Evolutionary conservation across 2,113 vertebrate genomes (phyloP).

Genomic region (Hippocampus mohnikei): DNA sequence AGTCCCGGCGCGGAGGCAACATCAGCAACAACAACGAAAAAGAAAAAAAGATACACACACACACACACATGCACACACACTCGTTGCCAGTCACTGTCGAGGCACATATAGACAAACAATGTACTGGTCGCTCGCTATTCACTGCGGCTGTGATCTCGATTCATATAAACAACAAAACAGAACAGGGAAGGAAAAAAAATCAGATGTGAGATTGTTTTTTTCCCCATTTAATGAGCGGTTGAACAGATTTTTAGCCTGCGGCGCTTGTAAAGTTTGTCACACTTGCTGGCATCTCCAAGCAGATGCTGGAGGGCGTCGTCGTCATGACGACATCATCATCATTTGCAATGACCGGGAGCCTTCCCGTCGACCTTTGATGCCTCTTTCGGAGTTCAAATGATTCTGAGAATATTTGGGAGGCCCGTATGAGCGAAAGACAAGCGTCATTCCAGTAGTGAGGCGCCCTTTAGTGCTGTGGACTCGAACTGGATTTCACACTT

Average conservation of each 20-base stretch:
- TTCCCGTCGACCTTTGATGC: not conserved
- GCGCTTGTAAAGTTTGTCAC: slow-evolving; percentile 34
- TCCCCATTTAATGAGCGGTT: not conserved
- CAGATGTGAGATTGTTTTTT: not conserved
- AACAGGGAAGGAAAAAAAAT: not conserved
- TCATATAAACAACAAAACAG: not conserved
- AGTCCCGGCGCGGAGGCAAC: not conserved
- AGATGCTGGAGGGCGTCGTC: slow-evolving; percentile 15
- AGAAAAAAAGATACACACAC: too few species aligned
- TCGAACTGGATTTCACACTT: too few species aligned
- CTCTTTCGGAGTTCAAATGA: not conserved
- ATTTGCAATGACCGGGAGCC: not conserved
- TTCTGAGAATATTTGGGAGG: too few species aligned
- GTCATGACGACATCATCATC: not conserved
- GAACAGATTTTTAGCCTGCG: slow-evolving; percentile 25
- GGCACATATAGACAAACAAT: too few species aligned
- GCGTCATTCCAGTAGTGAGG: too few species aligned
- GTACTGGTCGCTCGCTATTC: not conserved
- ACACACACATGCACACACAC: not conserved
- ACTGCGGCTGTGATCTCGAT: not conserved
- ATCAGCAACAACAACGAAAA: not conserved
- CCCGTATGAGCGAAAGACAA: too few species aligned
- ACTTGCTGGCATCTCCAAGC: slow-evolving; percentile 10
- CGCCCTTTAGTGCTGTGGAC: too few species aligned
- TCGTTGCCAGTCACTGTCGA: too few species aligned